Evolutionary conservation across 1,140 invertebrate species (phyloP).

Genomic region (Tetramorium parvispinum): DNA sequence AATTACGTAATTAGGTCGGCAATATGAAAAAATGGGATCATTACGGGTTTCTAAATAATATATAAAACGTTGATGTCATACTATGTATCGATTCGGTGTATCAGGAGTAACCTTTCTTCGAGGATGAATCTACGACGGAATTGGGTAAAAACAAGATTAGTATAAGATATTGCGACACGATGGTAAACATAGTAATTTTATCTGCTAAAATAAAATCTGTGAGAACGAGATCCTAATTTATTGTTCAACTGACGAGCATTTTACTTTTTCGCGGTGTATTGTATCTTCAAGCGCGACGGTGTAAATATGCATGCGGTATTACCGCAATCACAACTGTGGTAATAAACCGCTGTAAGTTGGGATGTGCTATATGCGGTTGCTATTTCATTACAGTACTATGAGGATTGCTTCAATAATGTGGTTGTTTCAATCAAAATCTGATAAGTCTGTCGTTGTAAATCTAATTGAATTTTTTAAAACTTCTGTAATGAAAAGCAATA

Average conservation of each 20-base stretch:
- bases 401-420: background rate
- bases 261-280: slow-evolving; percentile 5
- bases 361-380: slow-evolving; percentile 22
- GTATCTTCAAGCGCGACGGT: background rate
- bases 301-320: slow-evolving; percentile 33
- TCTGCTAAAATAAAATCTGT: slow-evolving; percentile 7
- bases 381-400: slow-evolving; percentile 1
- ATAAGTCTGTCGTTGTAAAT: background rate
- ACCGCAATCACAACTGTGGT: background rate
- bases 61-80: slow-evolving; percentile 59
- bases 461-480: background rate
- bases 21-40: slow-evolving; percentile 54
- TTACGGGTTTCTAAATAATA: slow-evolving; percentile 28
- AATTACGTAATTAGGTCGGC: slow-evolving; percentile 70
- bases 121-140: slow-evolving; percentile 21
- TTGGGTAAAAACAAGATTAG: slow-evolving; percentile 59
- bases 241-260: background rate
- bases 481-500: background rate
- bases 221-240: slow-evolving; percentile 13
- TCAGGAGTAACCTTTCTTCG: slow-evolving; percentile 40
- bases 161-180: slow-evolving; percentile 33
- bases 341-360: slow-evolving; percentile 1
- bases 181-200: background rate
- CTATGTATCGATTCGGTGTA: slow-evolving; percentile 29
- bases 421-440: background rate